A percentile compares a stretch with the other conserved stretches of the same genome.
These are phyloP conservation scores for Acrocephalus kingi DNA, from an alignment of 2,113 vertebrate species.

Conservation along the genomic window DNA sequence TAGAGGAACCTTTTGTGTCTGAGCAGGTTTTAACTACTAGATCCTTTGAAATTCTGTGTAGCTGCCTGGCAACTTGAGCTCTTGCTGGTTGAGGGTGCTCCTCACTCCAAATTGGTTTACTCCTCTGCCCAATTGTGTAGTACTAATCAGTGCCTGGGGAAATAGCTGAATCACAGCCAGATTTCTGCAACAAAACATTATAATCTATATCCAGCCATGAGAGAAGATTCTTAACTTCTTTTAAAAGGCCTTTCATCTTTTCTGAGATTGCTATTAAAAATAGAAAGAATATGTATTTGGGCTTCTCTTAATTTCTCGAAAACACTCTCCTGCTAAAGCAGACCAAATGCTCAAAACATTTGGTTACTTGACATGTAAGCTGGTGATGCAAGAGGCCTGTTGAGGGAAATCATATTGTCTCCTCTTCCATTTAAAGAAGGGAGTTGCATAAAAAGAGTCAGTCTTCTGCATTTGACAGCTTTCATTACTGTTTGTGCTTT, in stretches of 20 bases:
- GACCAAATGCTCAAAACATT: not conserved
- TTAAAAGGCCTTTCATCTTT: not conserved
- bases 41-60: not conserved
- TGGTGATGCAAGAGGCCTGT: not conserved
- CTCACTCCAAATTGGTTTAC: not conserved
- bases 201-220: not conserved
- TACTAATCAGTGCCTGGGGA: not conserved
- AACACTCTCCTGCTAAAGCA: not conserved
- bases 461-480: not conserved
- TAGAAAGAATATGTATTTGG: rapidly evolving
- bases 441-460: not conserved
- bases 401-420: not conserved
- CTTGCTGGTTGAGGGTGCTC: not conserved
- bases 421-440: not conserved
- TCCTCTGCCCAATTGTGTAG: not conserved
- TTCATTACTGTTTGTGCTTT: not conserved
- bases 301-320: not conserved
- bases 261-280: not conserved
- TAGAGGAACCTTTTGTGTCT: not conserved
- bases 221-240: not conserved
- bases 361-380: not conserved
- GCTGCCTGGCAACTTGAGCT: not conserved
- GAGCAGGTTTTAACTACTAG: not conserved
- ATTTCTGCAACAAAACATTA: not conserved
- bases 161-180: not conserved